These are phyloP conservation scores for Bombus haemorrhoidalis DNA, from an alignment of 1,140 invertebrate species.

Conservation along the genomic window DNA sequence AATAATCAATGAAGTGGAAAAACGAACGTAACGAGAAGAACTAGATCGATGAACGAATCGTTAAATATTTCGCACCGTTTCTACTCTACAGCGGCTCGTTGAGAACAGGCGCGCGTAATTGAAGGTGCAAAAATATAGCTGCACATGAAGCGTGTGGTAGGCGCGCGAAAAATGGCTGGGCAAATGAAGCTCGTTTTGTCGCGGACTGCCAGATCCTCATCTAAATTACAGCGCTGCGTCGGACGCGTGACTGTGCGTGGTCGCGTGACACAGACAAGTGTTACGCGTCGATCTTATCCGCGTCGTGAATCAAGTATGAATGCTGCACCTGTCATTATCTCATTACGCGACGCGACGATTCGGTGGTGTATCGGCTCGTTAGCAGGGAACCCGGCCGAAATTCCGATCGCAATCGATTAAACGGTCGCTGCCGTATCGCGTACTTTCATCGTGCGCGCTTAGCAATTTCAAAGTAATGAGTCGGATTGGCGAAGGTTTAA, in stretches of 20 bases:
- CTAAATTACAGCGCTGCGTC: slow-evolving; percentile 58
- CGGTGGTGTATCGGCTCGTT: slow-evolving; percentile 20
- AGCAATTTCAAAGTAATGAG: slow-evolving; percentile 31
- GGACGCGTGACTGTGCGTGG: slow-evolving; percentile 24
- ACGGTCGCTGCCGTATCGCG: slow-evolving; percentile 20
- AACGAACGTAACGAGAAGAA: not conserved
- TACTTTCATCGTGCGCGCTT: slow-evolving; percentile 10
- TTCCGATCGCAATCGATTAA: slow-evolving; percentile 48
- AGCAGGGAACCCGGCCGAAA: not conserved
- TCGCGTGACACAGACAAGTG: slow-evolving; percentile 57
- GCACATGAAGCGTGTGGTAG: not conserved
- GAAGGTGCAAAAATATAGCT: slow-evolving; percentile 42
- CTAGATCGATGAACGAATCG: not conserved
- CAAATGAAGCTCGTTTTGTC: slow-evolving; percentile 46
- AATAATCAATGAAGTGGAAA: not conserved
- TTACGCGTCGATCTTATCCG: slow-evolving; percentile 62
- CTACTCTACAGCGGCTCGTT: not conserved
- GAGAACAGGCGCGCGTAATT: slow-evolving; percentile 29
- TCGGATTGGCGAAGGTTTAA: not conserved
- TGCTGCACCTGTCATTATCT: slow-evolving; percentile 66
- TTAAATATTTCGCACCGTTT: not conserved
- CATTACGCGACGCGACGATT: slow-evolving; percentile 49
- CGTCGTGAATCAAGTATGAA: slow-evolving; percentile 50
- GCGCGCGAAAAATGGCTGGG: slow-evolving; percentile 24
- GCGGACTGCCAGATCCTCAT: slow-evolving; percentile 60